Base-by-base conservation (phyloP, 2,888 invertebrate species). In the Chymomyza procnemis region DNA sequence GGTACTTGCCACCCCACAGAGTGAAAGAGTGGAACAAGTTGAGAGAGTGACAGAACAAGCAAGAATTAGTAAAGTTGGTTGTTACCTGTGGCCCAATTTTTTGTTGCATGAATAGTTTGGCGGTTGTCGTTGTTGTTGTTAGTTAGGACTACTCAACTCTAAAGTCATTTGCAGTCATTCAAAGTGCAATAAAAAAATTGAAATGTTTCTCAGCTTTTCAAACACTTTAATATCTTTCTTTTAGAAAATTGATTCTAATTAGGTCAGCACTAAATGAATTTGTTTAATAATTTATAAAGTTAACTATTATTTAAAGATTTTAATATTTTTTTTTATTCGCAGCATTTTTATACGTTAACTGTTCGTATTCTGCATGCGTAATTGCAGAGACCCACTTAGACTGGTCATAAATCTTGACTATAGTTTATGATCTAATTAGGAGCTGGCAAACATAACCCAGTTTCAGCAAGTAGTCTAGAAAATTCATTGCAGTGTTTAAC, bases 381-480 rank as follows among this genome's bases (percentile, higher is more conserved):
- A 50, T 50, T 18, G 50, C 50, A 50, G 18, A 50, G 18, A 50
- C 50, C 50, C 18, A 50, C n/a, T 50, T 50, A 50, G 18, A 6
- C 1, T 18, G 6, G 14, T n/a, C 50, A 50, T 19, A 50, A 50
- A 50, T 50, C 50, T 19, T 18, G 19, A 2, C 16, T 41, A 3
- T 8, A 18, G 56, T 59, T 70, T 67, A 57, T 56, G 26, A 21
- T 18, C 41, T 50, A 9, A 50, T 50, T 50, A 19, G 6, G 50
- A 1, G 22, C 46, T n/a, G 18, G 34, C 70, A 76, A 70, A 76
- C 54, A 73, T 76, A 76, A 59, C 75, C 75, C 41, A 75, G 52
- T 73, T 75, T 19, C 2, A 41, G 34, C 6, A 4, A 16, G 4
- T 19, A 18, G 14, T 41, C 34, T 41, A 41, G 34, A 41, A 41